phyloP scores from a whole-genome alignment of 2,888 invertebrate genomes.

The Cyrtodaria siliqua region DNA sequence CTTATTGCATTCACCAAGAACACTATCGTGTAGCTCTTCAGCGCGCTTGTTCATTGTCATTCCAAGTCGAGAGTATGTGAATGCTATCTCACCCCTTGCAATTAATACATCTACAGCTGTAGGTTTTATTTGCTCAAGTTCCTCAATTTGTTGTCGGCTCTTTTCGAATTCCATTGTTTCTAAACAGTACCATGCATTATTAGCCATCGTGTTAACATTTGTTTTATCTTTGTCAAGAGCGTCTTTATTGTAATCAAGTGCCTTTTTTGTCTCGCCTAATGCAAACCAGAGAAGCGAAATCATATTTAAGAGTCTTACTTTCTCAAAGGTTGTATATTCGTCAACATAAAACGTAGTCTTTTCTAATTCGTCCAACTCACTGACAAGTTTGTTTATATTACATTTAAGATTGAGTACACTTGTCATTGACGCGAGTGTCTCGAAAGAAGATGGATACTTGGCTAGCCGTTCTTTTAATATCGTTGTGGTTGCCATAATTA shows the following conservation, averaged over 20 bases:
- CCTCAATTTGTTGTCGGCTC: background rate
- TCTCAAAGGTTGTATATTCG: too few species aligned
- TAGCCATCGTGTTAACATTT: slow-evolving; percentile 23
- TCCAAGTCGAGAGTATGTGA: slow-evolving; percentile 30
- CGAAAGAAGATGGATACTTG: too few species aligned
- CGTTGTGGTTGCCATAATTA: too few species aligned
- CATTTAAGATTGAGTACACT: too few species aligned
- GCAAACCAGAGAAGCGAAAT: slow-evolving; percentile 1
- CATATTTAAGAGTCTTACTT: too few species aligned
- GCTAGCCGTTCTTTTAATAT: too few species aligned
- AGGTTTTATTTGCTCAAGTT: slow-evolving; percentile 6
- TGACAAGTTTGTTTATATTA: too few species aligned
- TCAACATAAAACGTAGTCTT: too few species aligned
- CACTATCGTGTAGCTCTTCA: slow-evolving; percentile 8
- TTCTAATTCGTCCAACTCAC: too few species aligned
- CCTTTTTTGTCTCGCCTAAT: slow-evolving; percentile 11
- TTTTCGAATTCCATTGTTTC: slow-evolving; percentile 5
- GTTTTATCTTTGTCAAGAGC: background rate
- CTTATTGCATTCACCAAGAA: slow-evolving; percentile 12
- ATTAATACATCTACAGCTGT: background rate
- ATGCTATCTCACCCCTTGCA: slow-evolving; percentile 36
- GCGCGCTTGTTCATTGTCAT: slow-evolving; percentile 9
- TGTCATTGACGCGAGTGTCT: too few species aligned
- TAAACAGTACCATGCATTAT: slow-evolving; percentile 20
- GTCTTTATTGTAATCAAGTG: slow-evolving; percentile 16